phyloP scores from a whole-genome alignment of 2,888 invertebrate species.

The Amphipyra tragopoginis region DNA sequence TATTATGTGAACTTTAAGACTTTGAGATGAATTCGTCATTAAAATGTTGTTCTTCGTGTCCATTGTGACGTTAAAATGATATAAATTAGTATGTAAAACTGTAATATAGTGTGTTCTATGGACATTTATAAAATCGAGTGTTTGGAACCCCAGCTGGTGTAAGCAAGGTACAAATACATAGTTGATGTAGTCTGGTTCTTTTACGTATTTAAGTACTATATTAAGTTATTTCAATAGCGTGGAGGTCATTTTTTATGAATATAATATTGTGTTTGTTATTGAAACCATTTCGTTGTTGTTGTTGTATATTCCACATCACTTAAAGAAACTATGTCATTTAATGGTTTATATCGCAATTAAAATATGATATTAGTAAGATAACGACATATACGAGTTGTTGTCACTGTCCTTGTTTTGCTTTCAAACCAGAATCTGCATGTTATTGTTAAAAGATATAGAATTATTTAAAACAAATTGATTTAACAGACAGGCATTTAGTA shows the following conservation, averaged over 20 bases:
- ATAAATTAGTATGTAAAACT: conserved; percentile 55
- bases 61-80: conserved; percentile 41
- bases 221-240: conserved; percentile 35
- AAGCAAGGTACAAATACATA: conserved; percentile 60
- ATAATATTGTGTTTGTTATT: conserved; percentile 34
- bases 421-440: conserved; percentile 1
- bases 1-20: conserved; percentile 42
- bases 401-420: conserved; percentile 15
- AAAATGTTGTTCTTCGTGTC: conserved; percentile 52
- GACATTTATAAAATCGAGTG: conserved; percentile 60
- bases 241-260: conserved; percentile 39
- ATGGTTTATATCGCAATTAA: neutral
- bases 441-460: neutral
- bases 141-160: conserved; percentile 78
- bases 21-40: conserved; percentile 38
- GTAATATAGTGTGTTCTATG: conserved; percentile 59
- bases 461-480: too few species aligned
- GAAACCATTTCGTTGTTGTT: conserved; percentile 34
- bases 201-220: conserved; percentile 40
- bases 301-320: conserved; percentile 21
- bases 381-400: conserved; percentile 8
- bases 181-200: conserved; percentile 56
- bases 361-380: conserved; percentile 16
- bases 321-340: conserved; percentile 7
- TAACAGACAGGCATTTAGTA: neutral